phyloP scores from a whole-genome alignment of 1,140 invertebrate genomes.

The Neodiprion virginianus region DNA sequence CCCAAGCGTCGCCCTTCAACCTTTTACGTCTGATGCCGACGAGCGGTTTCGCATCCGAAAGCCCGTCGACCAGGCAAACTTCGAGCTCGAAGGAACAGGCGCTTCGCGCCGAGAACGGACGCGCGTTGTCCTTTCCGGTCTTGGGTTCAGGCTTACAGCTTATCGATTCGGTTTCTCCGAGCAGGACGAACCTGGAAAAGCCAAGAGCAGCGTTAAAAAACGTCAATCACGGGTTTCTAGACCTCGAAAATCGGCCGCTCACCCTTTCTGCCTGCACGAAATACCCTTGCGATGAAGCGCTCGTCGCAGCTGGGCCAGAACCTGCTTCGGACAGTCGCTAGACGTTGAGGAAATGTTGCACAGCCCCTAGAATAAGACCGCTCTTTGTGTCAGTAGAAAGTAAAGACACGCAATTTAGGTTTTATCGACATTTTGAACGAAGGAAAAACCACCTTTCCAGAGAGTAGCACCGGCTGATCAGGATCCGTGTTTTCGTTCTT shows the following conservation, averaged over 20 bases:
- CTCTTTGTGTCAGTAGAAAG: constrained; percentile 16
- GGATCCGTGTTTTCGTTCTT: constrained; percentile 45
- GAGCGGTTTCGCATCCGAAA: constrained; percentile 50
- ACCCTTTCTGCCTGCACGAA: constrained; percentile 76
- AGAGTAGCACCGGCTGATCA: constrained; percentile 53
- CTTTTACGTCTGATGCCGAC: constrained; percentile 80
- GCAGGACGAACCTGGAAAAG: constrained; percentile 67
- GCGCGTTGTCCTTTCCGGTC: constrained; percentile 35
- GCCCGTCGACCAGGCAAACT: constrained; percentile 69
- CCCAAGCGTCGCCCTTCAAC: constrained; percentile 84
- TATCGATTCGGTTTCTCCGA: constrained; percentile 65
- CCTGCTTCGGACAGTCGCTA: constrained; percentile 70
- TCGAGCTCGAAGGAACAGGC: constrained; percentile 81
- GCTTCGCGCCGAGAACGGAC: constrained; percentile 48
- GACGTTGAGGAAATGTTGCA: constrained; percentile 78
- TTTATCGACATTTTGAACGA: constrained; percentile 16
- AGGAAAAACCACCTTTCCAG: constrained; percentile 57
- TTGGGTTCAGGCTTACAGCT: constrained; percentile 22
- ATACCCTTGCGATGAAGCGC: constrained; percentile 74
- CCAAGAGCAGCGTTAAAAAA: neutral
- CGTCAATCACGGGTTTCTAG: neutral
- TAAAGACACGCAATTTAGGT: constrained; percentile 19
- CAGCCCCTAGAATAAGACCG: constrained; percentile 65
- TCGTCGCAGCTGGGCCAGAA: constrained; percentile 68
- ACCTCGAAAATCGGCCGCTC: constrained; percentile 45